Percentiles rank a stretch among this genome's conserved stretches.
Conservation (phyloP, 2,888 invertebrate species). For the Caenorhabditis panamensis region DNA sequence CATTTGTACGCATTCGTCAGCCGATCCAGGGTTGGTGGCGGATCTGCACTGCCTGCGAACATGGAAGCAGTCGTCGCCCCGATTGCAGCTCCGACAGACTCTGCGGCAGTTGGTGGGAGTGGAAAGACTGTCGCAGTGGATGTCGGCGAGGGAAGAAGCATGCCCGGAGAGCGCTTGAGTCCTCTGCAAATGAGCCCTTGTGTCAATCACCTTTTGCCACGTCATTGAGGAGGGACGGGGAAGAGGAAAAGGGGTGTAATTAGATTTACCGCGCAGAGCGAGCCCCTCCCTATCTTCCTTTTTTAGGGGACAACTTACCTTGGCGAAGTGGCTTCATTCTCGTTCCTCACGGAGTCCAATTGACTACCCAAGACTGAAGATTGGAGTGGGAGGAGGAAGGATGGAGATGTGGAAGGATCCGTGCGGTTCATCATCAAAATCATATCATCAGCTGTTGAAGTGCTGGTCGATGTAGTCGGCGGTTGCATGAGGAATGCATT, state of each 20-base stretch:
- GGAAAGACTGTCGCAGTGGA: slow-evolving; percentile 31
- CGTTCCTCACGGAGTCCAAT: slow-evolving; percentile 56
- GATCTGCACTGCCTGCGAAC: slow-evolving; percentile 41
- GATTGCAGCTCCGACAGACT: slow-evolving; percentile 52
- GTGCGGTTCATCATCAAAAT: slow-evolving; percentile 30
- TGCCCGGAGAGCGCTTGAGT: slow-evolving; percentile 81
- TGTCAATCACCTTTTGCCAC: slow-evolving; percentile 34
- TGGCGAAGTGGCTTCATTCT: slow-evolving; percentile 49
- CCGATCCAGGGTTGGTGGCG: slow-evolving; percentile 51
- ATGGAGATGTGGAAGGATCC: slow-evolving; percentile 51
- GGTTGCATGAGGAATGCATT: slow-evolving; percentile 29
- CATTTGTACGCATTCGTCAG: slow-evolving; percentile 64
- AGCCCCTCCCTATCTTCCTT: background rate
- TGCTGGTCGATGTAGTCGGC: slow-evolving; percentile 21
- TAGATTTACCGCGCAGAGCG: background rate
- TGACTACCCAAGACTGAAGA: slow-evolving; percentile 54
- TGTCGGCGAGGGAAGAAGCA: slow-evolving; percentile 76
- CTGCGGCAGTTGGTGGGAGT: slow-evolving; percentile 53
- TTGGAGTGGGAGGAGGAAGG: slow-evolving; percentile 60
- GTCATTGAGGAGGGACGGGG: slow-evolving; percentile 1
- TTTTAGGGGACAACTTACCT: slow-evolving; percentile 36
- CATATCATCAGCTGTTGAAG: slow-evolving; percentile 39
- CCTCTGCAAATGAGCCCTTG: slow-evolving; percentile 61
- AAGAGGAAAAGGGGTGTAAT: slow-evolving; percentile 15
- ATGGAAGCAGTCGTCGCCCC: slow-evolving; percentile 55